A percentile compares a stretch with the other conserved stretches of the same genome.
Evolutionary conservation across 2,113 vertebrate species (phyloP).

Genomic region (Pipa parva): DNA sequence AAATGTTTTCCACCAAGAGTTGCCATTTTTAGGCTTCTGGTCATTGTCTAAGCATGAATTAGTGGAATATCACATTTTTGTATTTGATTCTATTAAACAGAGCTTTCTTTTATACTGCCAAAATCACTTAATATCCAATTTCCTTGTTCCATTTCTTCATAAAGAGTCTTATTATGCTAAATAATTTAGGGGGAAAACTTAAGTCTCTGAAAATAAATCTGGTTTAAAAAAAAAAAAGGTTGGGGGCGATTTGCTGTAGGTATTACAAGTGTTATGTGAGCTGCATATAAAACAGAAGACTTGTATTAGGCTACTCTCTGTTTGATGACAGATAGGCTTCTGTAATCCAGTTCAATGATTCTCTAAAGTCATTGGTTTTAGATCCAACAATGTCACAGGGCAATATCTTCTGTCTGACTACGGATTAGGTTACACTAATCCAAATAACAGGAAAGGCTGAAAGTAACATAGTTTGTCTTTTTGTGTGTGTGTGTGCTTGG

Average conservation of each 20-base stretch:
- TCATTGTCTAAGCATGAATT: slow-evolving; percentile 6
- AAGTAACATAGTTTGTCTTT: slow-evolving; percentile 35
- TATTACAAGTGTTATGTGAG: background rate
- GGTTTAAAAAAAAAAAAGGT: background rate
- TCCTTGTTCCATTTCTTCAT: slow-evolving; percentile 4
- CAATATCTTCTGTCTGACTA: slow-evolving; percentile 31
- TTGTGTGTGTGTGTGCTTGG: no score
- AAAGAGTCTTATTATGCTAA: slow-evolving; percentile 39
- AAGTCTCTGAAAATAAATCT: slow-evolving; percentile 24
- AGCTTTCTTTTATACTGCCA: slow-evolving; percentile 4
- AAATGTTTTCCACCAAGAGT: background rate
- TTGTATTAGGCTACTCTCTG: background rate
- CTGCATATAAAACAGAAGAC: slow-evolving; percentile 13
- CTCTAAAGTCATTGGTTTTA: background rate
- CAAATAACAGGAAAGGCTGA: slow-evolving; percentile 19
- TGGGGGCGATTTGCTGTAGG: slow-evolving; percentile 28
- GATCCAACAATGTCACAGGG: slow-evolving; percentile 14
- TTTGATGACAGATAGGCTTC: slow-evolving; percentile 31
- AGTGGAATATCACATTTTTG: slow-evolving; percentile 8
- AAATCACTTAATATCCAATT: slow-evolving; percentile 3
- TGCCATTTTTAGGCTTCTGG: slow-evolving; percentile 9
- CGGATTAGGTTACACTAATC: slow-evolving; percentile 33
- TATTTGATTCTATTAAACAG: slow-evolving; percentile 14
- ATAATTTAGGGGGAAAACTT: slow-evolving; percentile 38
- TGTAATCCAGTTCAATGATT: slow-evolving; percentile 8